These are phyloP conservation scores for Drosophila truncata DNA, from an alignment of 1,140 invertebrate species.

Conservation along the genomic window DNA sequence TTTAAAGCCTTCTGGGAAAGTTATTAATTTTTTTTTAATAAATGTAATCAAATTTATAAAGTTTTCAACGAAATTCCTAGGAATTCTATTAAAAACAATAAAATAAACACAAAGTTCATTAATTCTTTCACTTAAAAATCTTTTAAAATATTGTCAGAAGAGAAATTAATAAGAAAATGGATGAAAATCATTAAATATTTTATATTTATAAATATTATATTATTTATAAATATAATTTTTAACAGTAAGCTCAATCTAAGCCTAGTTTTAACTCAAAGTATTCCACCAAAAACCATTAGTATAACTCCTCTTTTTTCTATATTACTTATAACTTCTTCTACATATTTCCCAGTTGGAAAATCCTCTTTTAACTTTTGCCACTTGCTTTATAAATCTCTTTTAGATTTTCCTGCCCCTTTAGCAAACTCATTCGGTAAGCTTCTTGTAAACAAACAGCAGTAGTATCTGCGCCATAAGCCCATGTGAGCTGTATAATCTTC, in stretches of 20 bases:
- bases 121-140: too few species aligned
- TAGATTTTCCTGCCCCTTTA: neutral
- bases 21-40: neutral
- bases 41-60: neutral
- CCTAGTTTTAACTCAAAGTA: neutral
- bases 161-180: neutral
- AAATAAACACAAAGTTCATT: too few species aligned
- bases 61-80: fast-evolving
- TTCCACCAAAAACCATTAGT: neutral
- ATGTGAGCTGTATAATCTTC: conserved; percentile 38
- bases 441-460: conserved; percentile 36
- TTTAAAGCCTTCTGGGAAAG: neutral
- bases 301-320: neutral
- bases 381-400: neutral
- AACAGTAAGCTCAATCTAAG: neutral
- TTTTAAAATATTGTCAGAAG: neutral
- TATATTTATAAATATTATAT: neutral
- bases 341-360: neutral
- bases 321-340: neutral
- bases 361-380: conserved; percentile 1
- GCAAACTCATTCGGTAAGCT: conserved; percentile 30
- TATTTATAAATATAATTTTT: too few species aligned
- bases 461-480: conserved; percentile 23
- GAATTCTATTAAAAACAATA: too few species aligned
- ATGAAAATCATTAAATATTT: neutral